Conservation (phyloP, 2,797 vertebrate species). For the Peromyscus attwateri region DNA sequence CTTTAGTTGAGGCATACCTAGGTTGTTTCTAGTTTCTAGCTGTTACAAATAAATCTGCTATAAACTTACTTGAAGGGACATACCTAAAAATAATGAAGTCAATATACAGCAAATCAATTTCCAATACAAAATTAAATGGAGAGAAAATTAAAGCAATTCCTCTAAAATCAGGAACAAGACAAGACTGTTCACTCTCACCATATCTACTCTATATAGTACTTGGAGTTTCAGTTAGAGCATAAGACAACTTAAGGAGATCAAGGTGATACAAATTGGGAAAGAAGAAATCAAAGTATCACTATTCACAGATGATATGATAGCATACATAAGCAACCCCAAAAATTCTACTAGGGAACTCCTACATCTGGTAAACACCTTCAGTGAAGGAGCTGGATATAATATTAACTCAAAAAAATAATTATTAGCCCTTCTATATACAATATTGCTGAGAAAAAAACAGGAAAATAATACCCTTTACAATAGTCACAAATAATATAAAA, state of each 20-base stretch:
- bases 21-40: background rate
- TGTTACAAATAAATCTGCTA: background rate
- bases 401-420: background rate
- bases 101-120: background rate
- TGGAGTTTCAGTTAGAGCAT: background rate
- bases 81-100: background rate
- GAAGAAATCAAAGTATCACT: background rate
- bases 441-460: background rate
- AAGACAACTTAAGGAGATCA: background rate
- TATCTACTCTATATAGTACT: background rate
- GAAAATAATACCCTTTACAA: background rate
- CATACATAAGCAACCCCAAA: background rate
- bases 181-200: background rate
- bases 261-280: background rate
- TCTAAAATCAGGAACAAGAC: background rate
- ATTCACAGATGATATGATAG: background rate
- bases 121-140: background rate
- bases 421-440: background rate
- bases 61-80: background rate
- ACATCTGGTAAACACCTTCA: background rate
- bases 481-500: too few relatives aligned
- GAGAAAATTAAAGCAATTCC: background rate
- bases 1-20: background rate
- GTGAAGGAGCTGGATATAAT: background rate
- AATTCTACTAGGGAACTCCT: background rate